Base-by-base conservation (phyloP, 2,888 invertebrate species). In the Masnerella sp. region DNA sequence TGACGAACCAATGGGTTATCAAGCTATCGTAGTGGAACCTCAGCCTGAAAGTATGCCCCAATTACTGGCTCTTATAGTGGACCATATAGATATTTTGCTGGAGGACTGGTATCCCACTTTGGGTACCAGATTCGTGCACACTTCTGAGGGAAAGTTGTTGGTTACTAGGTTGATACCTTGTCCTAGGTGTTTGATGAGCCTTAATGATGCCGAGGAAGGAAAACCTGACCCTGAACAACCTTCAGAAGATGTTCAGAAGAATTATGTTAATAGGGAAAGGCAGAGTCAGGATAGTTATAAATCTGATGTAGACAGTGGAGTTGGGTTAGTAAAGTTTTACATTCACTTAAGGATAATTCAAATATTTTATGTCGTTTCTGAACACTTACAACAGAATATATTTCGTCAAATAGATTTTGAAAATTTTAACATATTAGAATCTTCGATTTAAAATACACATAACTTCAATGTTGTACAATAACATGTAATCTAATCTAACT, bases 91-190 rank as follows among this genome's bases (percentile, higher is more conserved):
- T 87, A 92, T 97, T 52, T 89, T 99, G 47, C 89, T 99, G 0
- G 99, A 99, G 87, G 99, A 99, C 88, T 99, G 99, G 99, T 99
- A 97, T 87, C 98, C 98, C 0, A 96, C 96, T 0, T 89, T 98
- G 59, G 98, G 98, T 14, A 98, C 98, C 0, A 91, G 99, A 34
- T 99, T 99, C 88, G 97, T 98, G 1, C 99, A 99, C 87, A 98
- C 98, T 0, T 97, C 97, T 0, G 97, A 98, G 81, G 99, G 99
- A 0, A 93, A 96, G 80, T 95, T 98, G 86, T 89, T 99, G 32
- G 96, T 99, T 52, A 98, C 98, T 0, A 91, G 99, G 7, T 88
- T 98, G 59, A 95, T 98, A 74, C 95, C 98, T 0, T 99, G 99
- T 85, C 95, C 96, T 0, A 91, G 92, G 18, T 99, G 99, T 85